Conservation (phyloP, 2,113 vertebrate genomes). For the Trogon surrucura region DNA sequence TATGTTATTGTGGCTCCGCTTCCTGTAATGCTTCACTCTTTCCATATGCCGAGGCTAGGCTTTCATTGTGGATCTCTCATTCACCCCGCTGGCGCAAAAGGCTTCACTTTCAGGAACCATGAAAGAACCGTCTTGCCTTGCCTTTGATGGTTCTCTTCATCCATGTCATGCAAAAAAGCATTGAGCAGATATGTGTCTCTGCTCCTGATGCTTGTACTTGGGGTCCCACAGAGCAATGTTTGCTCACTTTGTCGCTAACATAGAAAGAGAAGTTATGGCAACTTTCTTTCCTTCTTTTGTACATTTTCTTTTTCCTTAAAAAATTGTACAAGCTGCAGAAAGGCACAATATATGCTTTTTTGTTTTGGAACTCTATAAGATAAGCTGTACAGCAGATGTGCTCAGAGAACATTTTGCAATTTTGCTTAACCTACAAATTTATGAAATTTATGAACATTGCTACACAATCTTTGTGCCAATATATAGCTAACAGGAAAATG, state of each 20-base stretch:
- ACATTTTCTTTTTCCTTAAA: background rate
- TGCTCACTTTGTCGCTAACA: background rate
- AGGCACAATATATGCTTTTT: background rate
- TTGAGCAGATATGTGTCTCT: background rate
- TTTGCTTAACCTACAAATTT: background rate
- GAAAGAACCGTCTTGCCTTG: background rate
- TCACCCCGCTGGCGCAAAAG: background rate
- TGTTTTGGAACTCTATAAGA: background rate
- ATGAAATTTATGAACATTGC: background rate
- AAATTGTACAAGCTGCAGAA: background rate
- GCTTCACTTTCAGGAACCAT: background rate
- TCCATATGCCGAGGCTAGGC: background rate
- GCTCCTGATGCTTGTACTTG: background rate
- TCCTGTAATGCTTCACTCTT: background rate
- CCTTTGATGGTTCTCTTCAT: background rate
- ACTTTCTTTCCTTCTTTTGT: background rate
- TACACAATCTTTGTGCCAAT: background rate
- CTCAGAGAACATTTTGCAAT: background rate
- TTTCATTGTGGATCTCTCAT: background rate
- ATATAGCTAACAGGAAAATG: background rate
- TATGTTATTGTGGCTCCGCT: background rate
- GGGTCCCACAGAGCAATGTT: background rate
- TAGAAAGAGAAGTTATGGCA: background rate
- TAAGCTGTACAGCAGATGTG: background rate
- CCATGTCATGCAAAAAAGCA: background rate